A percentile compares a stretch with the other conserved stretches of the same genome.
phyloP scores from a whole-genome alignment of 2,888 invertebrate species.

The Machimus rusticus region DNA sequence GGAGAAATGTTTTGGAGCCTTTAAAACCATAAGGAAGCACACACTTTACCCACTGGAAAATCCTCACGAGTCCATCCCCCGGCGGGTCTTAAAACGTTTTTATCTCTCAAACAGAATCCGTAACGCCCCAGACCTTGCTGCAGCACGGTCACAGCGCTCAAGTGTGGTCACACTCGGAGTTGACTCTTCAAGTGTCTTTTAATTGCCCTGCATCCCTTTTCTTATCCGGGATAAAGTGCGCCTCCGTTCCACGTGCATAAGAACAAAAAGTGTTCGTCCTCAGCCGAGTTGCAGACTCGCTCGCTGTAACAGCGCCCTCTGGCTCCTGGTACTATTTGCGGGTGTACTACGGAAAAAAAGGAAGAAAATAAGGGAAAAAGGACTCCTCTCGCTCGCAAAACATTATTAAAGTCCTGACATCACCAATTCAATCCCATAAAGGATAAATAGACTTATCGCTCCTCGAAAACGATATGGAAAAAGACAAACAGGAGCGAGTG shows the following conservation, averaged over 20 bases:
- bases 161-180: background rate
- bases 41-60: background rate
- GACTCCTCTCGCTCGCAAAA: background rate
- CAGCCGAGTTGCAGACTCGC: background rate
- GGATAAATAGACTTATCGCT: conserved; percentile 35
- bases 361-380: background rate
- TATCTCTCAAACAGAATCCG: background rate
- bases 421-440: conserved; percentile 18
- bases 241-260: background rate
- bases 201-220: background rate
- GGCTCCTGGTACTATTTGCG: background rate
- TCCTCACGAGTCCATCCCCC: background rate
- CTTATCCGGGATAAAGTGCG: background rate
- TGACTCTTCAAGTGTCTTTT: background rate
- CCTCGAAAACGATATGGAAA: conserved; percentile 21
- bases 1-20: background rate
- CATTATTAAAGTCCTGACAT: conserved; percentile 27
- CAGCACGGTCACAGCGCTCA: background rate
- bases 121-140: background rate
- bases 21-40: background rate
- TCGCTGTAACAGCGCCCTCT: background rate
- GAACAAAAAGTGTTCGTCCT: background rate
- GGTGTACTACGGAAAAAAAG: background rate
- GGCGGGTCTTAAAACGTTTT: background rate
- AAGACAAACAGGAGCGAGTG: background rate